phyloP scores from a whole-genome alignment of 2,888 invertebrate genomes.

The Lasioglossum pauxillum region DNA sequence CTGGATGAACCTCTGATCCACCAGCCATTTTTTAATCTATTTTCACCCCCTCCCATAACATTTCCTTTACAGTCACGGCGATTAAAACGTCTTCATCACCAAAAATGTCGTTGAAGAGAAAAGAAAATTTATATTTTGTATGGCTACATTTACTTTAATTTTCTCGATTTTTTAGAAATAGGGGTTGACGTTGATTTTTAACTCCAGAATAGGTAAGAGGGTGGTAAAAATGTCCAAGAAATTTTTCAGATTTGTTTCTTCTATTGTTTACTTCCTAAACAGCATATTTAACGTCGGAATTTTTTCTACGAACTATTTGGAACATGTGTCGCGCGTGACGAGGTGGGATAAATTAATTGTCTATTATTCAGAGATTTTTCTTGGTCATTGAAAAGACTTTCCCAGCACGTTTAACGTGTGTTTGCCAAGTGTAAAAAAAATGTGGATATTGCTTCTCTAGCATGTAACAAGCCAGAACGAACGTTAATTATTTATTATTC shows the following conservation, averaged over 20 bases:
- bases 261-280: background rate
- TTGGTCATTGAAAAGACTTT: background rate
- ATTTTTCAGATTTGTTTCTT: background rate
- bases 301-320: background rate
- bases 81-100: no score
- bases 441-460: background rate
- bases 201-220: no score
- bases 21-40: background rate
- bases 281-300: background rate
- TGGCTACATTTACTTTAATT: background rate
- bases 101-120: no score
- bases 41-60: no score
- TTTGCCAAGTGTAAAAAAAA: background rate
- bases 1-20: background rate
- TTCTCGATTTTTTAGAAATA: background rate
- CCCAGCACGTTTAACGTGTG: background rate
- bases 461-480: background rate
- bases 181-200: background rate
- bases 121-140: no score
- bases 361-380: background rate
- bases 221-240: no score
- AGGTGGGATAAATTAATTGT: background rate
- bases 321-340: background rate
- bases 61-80: no score
- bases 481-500: conserved; percentile 5